Conservation (phyloP, 2,888 invertebrate species). For the Diarsia mendica region DNA sequence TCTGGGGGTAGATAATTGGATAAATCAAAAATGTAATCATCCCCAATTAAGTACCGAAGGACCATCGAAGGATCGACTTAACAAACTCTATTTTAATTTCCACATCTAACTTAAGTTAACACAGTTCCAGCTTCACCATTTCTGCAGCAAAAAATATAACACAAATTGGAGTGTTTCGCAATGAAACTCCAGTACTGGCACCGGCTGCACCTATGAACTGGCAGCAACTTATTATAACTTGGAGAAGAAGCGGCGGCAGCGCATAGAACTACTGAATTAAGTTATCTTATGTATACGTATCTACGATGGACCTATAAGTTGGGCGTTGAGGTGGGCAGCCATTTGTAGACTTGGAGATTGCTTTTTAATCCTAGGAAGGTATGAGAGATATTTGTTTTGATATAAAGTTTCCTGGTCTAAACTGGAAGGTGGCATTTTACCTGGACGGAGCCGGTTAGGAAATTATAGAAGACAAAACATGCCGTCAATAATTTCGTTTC, state of each 20-base stretch:
- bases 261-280: slow-evolving; percentile 40
- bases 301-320: slow-evolving; percentile 17
- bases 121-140: not conserved
- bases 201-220: slow-evolving; percentile 40
- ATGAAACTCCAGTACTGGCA: slow-evolving; percentile 14
- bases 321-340: slow-evolving; percentile 10
- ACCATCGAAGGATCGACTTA: not conserved
- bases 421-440: not conserved
- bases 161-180: slow-evolving; percentile 10
- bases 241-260: slow-evolving; percentile 28
- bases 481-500: not conserved
- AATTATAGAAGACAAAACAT: not conserved
- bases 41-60: no score
- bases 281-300: slow-evolving; percentile 14
- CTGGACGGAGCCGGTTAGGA: no score
- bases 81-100: not conserved
- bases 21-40: not conserved
- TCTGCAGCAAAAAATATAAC: slow-evolving; percentile 14
- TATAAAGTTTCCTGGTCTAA: not conserved
- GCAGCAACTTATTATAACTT: slow-evolving; percentile 49
- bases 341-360: not conserved
- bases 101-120: not conserved
- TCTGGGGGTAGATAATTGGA: not conserved
- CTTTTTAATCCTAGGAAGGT: slow-evolving; percentile 1
- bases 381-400: not conserved